Percentiles rank a stretch among this genome's conserved stretches.
These are phyloP conservation scores for Aphelocoma coerulescens DNA, from an alignment of 2,113 vertebrate species.

Conservation along the genomic window DNA sequence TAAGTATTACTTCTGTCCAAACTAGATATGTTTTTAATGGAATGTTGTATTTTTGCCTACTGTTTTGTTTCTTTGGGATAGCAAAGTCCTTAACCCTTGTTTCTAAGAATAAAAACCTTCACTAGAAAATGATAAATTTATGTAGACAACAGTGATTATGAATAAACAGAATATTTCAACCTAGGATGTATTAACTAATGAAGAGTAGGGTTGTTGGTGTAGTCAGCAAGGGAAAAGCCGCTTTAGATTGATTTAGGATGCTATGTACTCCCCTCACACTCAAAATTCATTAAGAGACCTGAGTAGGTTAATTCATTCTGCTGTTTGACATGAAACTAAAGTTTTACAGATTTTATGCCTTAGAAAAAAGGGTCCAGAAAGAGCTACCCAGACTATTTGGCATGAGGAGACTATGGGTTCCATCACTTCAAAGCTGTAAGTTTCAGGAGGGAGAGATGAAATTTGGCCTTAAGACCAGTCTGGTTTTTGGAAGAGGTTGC, in stretches of 20 bases:
- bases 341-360: not conserved
- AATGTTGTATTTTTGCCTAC: not conserved
- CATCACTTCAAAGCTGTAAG: not conserved
- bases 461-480: not conserved
- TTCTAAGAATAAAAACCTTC: not conserved
- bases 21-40: not conserved
- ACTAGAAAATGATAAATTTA: not conserved
- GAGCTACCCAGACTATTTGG: not conserved
- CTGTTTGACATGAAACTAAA: not conserved
- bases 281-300: not conserved
- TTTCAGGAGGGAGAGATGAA: not conserved
- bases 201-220: not conserved
- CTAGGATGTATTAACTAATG: not conserved
- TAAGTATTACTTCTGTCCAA: not conserved
- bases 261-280: not conserved
- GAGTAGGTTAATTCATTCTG: not conserved
- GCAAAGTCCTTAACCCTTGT: not conserved
- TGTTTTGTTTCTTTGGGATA: not conserved
- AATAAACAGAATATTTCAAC: not conserved
- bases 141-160: not conserved
- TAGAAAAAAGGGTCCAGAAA: not conserved
- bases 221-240: not conserved
- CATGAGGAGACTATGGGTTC: not conserved
- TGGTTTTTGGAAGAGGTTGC: not conserved
- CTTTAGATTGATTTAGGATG: not conserved